phyloP scores from a whole-genome alignment of 2,888 invertebrate species.

The Lucinisca nassula region DNA sequence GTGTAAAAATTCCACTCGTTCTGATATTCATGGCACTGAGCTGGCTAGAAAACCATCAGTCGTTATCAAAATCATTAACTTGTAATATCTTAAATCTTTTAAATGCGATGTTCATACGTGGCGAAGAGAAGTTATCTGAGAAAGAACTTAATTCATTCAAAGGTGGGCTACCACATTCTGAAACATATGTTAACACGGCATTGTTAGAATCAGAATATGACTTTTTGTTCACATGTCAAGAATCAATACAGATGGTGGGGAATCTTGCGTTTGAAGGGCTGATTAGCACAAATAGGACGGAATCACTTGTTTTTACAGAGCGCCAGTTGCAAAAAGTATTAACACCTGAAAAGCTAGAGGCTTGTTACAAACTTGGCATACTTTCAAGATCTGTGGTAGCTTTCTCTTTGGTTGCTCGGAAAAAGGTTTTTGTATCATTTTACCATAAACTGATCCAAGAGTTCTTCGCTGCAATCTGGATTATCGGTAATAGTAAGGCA shows the following conservation, averaged over 20 bases:
- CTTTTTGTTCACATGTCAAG: not conserved
- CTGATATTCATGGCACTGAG: not conserved
- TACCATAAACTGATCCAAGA: slow-evolving; percentile 1
- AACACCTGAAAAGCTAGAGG: not conserved
- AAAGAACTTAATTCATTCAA: not conserved
- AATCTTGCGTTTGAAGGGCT: not conserved
- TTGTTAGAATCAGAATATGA: not conserved
- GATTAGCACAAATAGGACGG: not conserved
- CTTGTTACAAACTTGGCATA: not conserved
- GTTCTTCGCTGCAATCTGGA: not conserved
- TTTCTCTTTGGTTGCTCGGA: not conserved
- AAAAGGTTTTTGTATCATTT: not conserved
- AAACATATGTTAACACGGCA: not conserved
- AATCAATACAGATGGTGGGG: not conserved
- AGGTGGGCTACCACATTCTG: not conserved
- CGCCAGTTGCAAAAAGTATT: not conserved
- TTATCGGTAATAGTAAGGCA: not conserved
- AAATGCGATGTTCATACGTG: not conserved
- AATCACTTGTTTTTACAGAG: not conserved
- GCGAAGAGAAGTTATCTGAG: not conserved
- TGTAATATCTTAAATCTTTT: not conserved
- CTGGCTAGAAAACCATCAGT: not conserved
- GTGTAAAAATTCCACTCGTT: not conserved
- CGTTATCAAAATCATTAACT: not conserved
- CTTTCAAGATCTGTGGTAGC: not conserved